Evolutionary conservation across 2,797 vertebrate species (phyloP), one percentile per base, ranked within the genome.

Genomic region (Alcedo quadribrachys): DNA sequence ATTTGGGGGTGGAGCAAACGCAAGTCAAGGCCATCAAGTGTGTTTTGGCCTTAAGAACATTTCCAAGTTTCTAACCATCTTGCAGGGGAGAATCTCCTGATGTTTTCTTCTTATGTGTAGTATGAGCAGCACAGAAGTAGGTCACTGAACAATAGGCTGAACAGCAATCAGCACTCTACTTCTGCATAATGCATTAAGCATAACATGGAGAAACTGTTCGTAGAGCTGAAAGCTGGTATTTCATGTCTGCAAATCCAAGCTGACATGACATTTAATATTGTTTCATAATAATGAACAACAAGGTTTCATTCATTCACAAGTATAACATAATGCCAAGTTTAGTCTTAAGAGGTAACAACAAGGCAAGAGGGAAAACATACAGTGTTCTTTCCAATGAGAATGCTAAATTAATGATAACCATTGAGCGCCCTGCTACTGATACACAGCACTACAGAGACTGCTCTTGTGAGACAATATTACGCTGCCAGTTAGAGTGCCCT

Each of bases 211-310:
- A 98, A 98, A 98, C 98, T 98, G 98, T 98, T 98, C 96, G 80
- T 96, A 91, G 97, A 97, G 98, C 98, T 98, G 97, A 98, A 98
- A 98, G 98, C 98, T 98, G 98, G 98, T 99, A 98, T 99, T 99
- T 99, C 98, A 98, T 98, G 84, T 98, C 98, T 98, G 98, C 98
- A 99, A 98, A 98, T 99, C 98, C 98, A 98, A 98, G 98, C 97
- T 98, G 99, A 99, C 98, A 98, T 99, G 99, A 98, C 99, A 98
- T 99, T 98, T 98, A 98, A 99, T 99, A 98, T 99, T 98, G 98
- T 99, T 98, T 98, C 97, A 89, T 98, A 97, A 97, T 97, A 98
- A 98, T 98, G 98, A 98, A 98, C 98, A 98, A 98, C 98, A 98
- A 98, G 98, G 98, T 98, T 98, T 98, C 98, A 98, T 99, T 99